Evolutionary conservation across 2,797 vertebrate species (phyloP).

Genomic region (Sarcophilus harrisii): DNA sequence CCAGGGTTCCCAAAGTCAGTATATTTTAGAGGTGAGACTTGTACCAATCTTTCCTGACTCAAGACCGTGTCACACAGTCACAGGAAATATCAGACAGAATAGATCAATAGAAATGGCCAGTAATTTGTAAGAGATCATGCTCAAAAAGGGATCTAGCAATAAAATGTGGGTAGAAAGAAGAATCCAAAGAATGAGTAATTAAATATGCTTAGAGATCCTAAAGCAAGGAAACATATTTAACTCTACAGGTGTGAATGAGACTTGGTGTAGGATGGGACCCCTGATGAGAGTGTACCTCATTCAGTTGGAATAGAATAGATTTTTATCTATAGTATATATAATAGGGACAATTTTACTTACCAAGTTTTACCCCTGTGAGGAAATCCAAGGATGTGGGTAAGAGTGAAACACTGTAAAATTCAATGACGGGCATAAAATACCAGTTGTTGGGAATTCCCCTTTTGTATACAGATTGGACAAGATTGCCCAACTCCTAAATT

Average conservation of each 20-base stretch:
- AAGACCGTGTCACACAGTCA: too few relatives aligned
- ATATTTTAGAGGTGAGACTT: too few relatives aligned
- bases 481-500: neutral
- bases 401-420: neutral
- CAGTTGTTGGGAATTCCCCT: neutral
- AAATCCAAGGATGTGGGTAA: neutral
- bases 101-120: too few relatives aligned
- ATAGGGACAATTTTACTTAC: neutral
- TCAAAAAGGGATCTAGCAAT: too few relatives aligned
- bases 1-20: too few relatives aligned
- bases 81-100: too few relatives aligned
- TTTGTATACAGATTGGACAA: neutral
- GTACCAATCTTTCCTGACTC: too few relatives aligned
- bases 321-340: neutral
- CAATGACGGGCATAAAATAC: neutral
- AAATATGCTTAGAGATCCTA: too few relatives aligned
- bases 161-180: too few relatives aligned
- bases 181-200: too few relatives aligned
- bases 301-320: neutral
- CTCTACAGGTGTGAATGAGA: neutral
- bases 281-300: neutral
- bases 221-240: neutral
- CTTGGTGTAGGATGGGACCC: neutral
- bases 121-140: too few relatives aligned
- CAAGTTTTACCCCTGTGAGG: neutral